Evolutionary conservation across 2,113 vertebrate genomes (phyloP), one percentile per base, ranked within the genome.

Genomic region (Actenoides hombroni): DNA sequence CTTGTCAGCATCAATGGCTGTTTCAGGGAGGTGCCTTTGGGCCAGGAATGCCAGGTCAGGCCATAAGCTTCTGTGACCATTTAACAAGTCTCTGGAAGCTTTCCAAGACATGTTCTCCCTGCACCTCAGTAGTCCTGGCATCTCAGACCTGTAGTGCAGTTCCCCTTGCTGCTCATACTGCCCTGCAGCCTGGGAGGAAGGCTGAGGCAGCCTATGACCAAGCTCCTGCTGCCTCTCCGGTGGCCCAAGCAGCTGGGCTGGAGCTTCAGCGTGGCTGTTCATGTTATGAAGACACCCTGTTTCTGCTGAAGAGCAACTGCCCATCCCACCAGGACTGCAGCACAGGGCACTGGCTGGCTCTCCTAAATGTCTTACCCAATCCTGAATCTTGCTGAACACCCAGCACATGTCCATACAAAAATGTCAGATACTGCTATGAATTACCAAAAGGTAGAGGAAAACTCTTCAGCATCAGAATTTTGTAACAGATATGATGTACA

Each of bases 191-290:
- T 39, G 49, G 7, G 28, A 10, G 44, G 35, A n/a, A 11, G 51
- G 26, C 39, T 6, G 31, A 42, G 29, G 37, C 29, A 60, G 11
- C 35, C 31, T 8, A 13, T 29, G 28, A 23, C n/a, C 26, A 13
- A 20, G 11, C 39, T 48, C 5, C 1, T 0, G 0, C 24, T 39
- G 61, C 16, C 11, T 5, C 18, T 17, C 9, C 9, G 1, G 9
- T 4, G 10, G 56, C 53, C 35, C 16, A 10, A n/a, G 60, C 16
- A 2, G 9, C 68, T 44, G 40, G n/a, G 14, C 35, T 1, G 1
- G 3, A 9, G 6, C 13, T 3, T 11, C 13, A 39, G 37, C 1
- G 4, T 7, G 6, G 49, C 12, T 10, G 21, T 7, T 35, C 1
- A 2, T 13, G 18, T 16, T 9, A n/a, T 29, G 35, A 13, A 24